Evolutionary conservation across 2,797 vertebrate genomes (phyloP).

Genomic region (Pantherophis alleghaniensis): DNA sequence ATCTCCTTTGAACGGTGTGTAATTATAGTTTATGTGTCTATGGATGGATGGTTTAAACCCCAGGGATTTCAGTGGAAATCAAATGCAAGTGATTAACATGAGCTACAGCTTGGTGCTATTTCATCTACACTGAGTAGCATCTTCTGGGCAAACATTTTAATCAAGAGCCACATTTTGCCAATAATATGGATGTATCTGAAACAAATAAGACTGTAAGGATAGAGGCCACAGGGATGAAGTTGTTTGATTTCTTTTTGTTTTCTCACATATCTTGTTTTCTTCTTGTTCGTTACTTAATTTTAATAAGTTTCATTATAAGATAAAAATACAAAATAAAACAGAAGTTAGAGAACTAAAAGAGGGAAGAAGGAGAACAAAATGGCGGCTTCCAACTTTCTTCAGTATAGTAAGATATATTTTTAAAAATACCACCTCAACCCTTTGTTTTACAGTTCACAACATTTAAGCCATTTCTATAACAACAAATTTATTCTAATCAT

Average conservation of each 20-base stretch:
- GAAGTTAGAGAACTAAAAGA: background rate
- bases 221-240: too few relatives aligned
- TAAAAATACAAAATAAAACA: background rate
- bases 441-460: background rate
- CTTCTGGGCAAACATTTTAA: background rate
- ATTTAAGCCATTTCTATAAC: background rate
- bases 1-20: background rate
- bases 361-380: background rate
- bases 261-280: background rate
- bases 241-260: too few relatives aligned
- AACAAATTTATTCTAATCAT: background rate
- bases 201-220: background rate
- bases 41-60: background rate
- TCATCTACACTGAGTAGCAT: background rate
- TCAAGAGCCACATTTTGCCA: background rate
- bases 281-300: background rate
- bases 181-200: background rate
- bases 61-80: background rate
- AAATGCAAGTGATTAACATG: background rate
- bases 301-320: background rate
- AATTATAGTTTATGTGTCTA: background rate
- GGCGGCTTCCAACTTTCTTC: background rate
- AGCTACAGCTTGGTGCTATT: background rate
- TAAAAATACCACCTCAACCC: background rate
- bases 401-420: background rate